Conservation (phyloP, 2,888 invertebrate species). For the Rhodophaea formosa region DNA sequence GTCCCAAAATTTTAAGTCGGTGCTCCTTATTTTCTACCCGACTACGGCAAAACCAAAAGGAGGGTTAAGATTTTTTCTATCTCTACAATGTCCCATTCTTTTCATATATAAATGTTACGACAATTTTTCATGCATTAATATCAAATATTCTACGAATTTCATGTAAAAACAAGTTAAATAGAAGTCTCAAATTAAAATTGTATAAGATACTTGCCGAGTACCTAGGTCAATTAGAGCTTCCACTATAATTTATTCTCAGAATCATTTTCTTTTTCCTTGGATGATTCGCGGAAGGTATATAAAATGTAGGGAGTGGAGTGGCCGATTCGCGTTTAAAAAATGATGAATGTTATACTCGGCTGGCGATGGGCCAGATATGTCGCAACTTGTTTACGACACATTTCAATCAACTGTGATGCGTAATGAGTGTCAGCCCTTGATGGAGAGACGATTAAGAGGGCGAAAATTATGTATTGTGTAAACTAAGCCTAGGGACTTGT, state of each 20-base stretch:
- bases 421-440: constrained; percentile 32
- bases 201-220: neutral
- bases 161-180: too few relatives aligned
- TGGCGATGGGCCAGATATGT: constrained; percentile 51
- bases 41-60: too few relatives aligned
- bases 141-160: too few relatives aligned
- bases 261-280: neutral
- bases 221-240: neutral
- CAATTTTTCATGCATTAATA: too few relatives aligned
- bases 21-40: too few relatives aligned
- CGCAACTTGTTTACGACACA: constrained; percentile 43
- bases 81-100: too few relatives aligned
- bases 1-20: too few relatives aligned
- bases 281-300: neutral
- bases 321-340: constrained; percentile 7
- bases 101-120: too few relatives aligned
- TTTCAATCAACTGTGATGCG: constrained; percentile 49
- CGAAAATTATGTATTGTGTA: neutral
- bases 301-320: neutral
- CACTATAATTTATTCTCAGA: neutral
- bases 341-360: constrained; percentile 18
- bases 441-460: neutral
- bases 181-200: too few relatives aligned
- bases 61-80: too few relatives aligned
- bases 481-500: too few relatives aligned